Evolutionary conservation across 2,888 invertebrate species (phyloP), one percentile per base, ranked within the genome.

Genomic region (Brachyptera putata): DNA sequence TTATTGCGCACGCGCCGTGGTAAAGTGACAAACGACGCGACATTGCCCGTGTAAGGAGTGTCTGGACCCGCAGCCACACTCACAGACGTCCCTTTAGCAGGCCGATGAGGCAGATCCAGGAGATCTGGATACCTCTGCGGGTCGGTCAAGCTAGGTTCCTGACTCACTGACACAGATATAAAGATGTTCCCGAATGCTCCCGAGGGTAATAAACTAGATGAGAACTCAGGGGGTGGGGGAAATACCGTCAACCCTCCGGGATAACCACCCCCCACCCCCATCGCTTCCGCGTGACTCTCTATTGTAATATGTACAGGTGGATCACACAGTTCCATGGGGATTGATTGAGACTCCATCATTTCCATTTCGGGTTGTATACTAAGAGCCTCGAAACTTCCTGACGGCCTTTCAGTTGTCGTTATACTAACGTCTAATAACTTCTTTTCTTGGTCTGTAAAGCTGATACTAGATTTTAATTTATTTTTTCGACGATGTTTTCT

Each of bases 371-470:
- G 76, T 60, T 83, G 86, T 36, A 84, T 81, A 69, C 86, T 87
- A 30, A 84, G 80, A 65, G 83, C 80, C 66, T 83, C 83, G 58
- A 79, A 79, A 1, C 59, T 77, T 74, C 39, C 78, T 74, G 77
- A 83, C 57, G 75, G 80, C 4, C 82, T 76, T 64, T 82, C 82
- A 7, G 82, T 82, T 4, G 86, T 86, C 13, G 86, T 85, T 36
- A 86, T 85, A 66, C 91, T 91, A 16, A 90, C 84, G 67, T 91
- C 91, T 64, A 92, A 77, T 60, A 92, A 77, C 70, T 91, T 90
- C 74, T 92, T 91, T 71, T 92, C 91, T 76, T 92, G 92, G 70
- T 92, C 92, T 50, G 88, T 90, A 71, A 90, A 90, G 71, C 90
- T 91, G 1, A 88, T 83, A 73, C 89, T 89, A 48, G 86, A 84